Conservation (phyloP, 2,797 vertebrate genomes). For the Lepus townsendii region DNA sequence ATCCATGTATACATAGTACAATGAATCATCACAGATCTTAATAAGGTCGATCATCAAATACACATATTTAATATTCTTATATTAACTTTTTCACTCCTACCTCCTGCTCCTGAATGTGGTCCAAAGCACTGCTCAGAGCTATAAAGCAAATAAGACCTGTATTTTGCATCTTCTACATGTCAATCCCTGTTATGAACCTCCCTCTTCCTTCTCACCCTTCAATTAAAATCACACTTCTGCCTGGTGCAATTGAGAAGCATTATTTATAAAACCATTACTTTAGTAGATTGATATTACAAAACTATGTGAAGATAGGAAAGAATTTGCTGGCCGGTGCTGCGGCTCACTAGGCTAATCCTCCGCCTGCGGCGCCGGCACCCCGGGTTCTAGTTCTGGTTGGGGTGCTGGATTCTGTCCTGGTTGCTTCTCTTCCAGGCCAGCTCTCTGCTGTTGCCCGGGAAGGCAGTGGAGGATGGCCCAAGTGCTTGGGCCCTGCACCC, state of each 20-base stretch:
- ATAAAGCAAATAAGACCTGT: background rate
- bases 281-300: background rate
- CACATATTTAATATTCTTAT: background rate
- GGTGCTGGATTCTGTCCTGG: too few relatives aligned
- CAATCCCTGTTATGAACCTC: background rate
- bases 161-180: background rate
- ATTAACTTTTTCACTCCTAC: background rate
- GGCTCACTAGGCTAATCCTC: too few relatives aligned
- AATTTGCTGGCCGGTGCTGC: background rate
- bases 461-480: too few relatives aligned
- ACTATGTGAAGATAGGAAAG: background rate
- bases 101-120: background rate
- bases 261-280: background rate
- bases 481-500: too few relatives aligned
- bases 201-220: background rate
- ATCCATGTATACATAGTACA: background rate
- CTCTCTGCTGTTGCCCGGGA: too few relatives aligned
- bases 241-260: background rate
- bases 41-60: background rate
- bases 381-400: too few relatives aligned
- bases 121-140: background rate
- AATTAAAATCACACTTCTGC: slow-evolving; percentile 20
- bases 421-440: too few relatives aligned
- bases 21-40: background rate
- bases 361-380: too few relatives aligned